These are phyloP conservation scores for Glyptemys insculpta DNA, from an alignment of 2,797 vertebrate genomes.

Conservation along the genomic window DNA sequence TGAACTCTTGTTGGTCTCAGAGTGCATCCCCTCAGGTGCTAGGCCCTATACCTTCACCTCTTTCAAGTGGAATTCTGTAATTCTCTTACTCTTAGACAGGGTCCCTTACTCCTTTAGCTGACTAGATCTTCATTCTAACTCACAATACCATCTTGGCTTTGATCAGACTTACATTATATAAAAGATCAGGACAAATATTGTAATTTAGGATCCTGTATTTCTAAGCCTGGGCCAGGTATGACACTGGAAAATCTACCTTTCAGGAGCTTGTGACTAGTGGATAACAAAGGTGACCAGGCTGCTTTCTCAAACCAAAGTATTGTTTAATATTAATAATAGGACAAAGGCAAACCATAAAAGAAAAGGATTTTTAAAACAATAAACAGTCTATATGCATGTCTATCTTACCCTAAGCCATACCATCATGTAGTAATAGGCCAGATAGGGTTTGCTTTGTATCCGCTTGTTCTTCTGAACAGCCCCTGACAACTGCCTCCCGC, in stretches of 20 bases:
- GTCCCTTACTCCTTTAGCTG: background rate
- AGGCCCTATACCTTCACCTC: background rate
- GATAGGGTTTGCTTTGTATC: background rate
- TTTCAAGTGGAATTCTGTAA: background rate
- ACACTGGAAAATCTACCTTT: background rate
- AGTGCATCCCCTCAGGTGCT: background rate
- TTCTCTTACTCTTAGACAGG: background rate
- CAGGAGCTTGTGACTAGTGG: background rate
- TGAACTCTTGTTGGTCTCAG: background rate
- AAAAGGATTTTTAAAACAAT: background rate
- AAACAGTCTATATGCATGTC: background rate
- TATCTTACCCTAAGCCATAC: background rate
- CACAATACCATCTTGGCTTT: background rate
- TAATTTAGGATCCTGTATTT: background rate
- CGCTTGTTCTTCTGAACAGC: background rate
- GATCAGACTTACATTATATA: background rate
- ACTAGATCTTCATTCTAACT: background rate
- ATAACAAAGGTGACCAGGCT: background rate
- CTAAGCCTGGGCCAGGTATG: background rate
- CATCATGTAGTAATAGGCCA: background rate
- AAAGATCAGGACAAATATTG: background rate
- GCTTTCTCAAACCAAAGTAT: background rate
- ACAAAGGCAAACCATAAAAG: background rate
- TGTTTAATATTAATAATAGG: background rate
- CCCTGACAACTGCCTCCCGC: background rate